Evolutionary conservation across 2,113 vertebrate species (phyloP).

Genomic region (Microcebus ravelobensis): DNA sequence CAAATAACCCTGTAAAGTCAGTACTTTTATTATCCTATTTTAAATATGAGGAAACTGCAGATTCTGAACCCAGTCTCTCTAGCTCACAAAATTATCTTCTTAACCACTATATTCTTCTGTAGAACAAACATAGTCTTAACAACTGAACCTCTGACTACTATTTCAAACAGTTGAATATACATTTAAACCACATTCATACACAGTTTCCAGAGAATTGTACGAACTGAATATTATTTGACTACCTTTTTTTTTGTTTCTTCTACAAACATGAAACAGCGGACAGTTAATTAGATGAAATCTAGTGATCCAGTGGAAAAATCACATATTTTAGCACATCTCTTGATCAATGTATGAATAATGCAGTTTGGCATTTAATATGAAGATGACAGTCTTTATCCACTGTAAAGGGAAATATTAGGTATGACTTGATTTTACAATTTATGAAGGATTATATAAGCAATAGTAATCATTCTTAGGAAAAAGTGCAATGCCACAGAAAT

Average conservation of each 20-base stretch:
- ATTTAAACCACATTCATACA: background rate
- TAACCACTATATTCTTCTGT: background rate
- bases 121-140: background rate
- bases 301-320: background rate
- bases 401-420: background rate
- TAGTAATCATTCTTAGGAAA: background rate
- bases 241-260: background rate
- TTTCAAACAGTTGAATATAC: background rate
- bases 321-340: background rate
- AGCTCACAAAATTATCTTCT: background rate
- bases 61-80: background rate
- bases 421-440: background rate
- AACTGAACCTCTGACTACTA: background rate
- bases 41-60: background rate
- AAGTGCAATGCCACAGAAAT: background rate
- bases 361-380: background rate
- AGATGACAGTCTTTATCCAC: background rate
- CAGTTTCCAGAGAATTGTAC: background rate
- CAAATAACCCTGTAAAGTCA: background rate
- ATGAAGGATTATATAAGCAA: background rate
- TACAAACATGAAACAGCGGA: background rate
- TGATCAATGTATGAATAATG: background rate
- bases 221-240: background rate
- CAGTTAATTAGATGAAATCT: background rate
- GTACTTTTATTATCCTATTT: background rate